These are phyloP conservation scores for Athalia circularis DNA, from an alignment of 2,888 invertebrate species.

Conservation along the genomic window DNA sequence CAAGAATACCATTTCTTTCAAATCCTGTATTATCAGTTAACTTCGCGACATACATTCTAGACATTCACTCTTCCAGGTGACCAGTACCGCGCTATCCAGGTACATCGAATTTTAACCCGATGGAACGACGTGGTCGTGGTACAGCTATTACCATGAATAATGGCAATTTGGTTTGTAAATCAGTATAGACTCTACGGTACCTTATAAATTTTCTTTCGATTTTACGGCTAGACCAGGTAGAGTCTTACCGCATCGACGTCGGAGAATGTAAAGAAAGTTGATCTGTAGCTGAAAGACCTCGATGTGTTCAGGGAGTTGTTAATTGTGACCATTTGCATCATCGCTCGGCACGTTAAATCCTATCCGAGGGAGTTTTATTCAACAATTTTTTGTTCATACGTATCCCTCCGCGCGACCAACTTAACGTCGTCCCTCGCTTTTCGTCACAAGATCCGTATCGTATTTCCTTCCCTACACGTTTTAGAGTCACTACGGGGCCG, in stretches of 20 bases:
- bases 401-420: neutral
- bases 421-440: constrained; percentile 10
- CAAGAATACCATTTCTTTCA: neutral
- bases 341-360: too few species aligned
- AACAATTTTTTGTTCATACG: too few species aligned
- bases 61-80: too few species aligned
- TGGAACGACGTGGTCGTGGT: constrained; percentile 44
- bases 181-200: constrained; percentile 63
- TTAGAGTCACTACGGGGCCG: neutral
- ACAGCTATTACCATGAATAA: constrained; percentile 73
- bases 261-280: too few species aligned
- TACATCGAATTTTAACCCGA: too few species aligned
- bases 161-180: constrained; percentile 73
- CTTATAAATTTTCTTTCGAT: constrained; percentile 72
- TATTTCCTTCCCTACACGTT: neutral
- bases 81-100: too few species aligned
- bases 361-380: too few species aligned
- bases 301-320: too few species aligned
- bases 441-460: constrained; percentile 4
- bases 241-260: neutral
- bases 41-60: too few species aligned
- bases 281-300: too few species aligned
- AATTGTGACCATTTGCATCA: too few species aligned
- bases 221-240: constrained; percentile 61
- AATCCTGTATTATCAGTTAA: too few species aligned